Base-by-base conservation (phyloP, 2,113 vertebrate genomes). In the Anoura caudifer region DNA sequence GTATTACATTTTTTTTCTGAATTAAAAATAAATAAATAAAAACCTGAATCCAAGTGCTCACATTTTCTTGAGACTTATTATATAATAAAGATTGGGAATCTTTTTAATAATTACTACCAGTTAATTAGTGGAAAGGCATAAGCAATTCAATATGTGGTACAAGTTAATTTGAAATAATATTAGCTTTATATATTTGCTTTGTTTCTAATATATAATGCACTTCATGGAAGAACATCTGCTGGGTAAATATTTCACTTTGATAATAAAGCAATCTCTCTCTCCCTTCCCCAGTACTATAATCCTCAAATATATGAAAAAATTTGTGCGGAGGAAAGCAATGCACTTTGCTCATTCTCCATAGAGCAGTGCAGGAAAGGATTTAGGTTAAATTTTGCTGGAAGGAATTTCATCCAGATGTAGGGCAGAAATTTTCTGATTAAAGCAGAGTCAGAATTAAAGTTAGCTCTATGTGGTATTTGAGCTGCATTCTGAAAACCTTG, bases 111-210 rank as follows among this genome's bases (percentile, higher is more conserved):
- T 95, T 92, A 76, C 59, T 88, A 87, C 7, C 11, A 95, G 80
- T 70, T 97, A 97, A 96, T 96, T 97, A 96, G 61, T 95, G 14
- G 52, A 94, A 95, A 95, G 31, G 20, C 52, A 82, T 52, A 93
- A 88, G 91, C 67, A 87, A 96, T 97, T 96, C 96, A 87, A 96
- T 92, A 91, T 81, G 69, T 45, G 20, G 33, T 76, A 85, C 56
- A 89, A 94, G 31, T 95, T 96, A 97, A 95, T 96, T 59, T 95
- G 80, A 95, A 90, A 54, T 47, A 95, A 86, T 93, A 96, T 93
- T 91, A 94, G 28, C 33, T 96, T 95, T 96, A 77, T 92, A 36
- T 80, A 82, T 95, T 95, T 97, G 50, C 47, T 91, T 93, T 94
- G 52, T 10, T 87, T 24, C 38, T 31, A 63, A 63, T 63, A 31